These are phyloP conservation scores for Diarsia dahlii DNA, from an alignment of 2,888 invertebrate genomes.

Conservation along the genomic window DNA sequence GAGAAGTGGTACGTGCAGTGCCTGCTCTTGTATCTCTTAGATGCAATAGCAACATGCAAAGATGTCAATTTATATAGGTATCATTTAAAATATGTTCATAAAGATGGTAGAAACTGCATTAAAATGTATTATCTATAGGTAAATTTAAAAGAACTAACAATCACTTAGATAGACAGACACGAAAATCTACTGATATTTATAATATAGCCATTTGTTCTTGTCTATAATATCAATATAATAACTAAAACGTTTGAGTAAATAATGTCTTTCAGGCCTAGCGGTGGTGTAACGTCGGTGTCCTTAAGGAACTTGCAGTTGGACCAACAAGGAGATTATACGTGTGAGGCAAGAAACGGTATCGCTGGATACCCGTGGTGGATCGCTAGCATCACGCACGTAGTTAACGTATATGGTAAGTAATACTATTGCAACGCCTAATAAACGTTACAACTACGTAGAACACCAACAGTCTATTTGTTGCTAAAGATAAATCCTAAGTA, in stretches of 20 bases:
- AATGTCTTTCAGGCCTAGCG: slow-evolving; percentile 54
- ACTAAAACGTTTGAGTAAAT: background rate
- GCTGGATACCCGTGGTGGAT: slow-evolving; percentile 51
- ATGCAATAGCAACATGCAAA: too few relatives aligned
- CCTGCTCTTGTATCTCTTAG: too few relatives aligned
- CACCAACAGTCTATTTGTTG: slow-evolving; percentile 13
- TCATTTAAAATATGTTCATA: too few relatives aligned
- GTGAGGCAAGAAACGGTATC: slow-evolving; percentile 71
- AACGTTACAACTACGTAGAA: background rate
- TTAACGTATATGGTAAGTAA: slow-evolving; percentile 29
- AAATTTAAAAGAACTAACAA: background rate
- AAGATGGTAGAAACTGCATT: too few relatives aligned
- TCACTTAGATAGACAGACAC: background rate
- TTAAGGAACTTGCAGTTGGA: slow-evolving; percentile 65
- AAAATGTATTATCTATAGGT: too few relatives aligned
- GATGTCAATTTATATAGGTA: too few relatives aligned
- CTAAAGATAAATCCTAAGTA: background rate
- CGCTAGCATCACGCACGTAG: slow-evolving; percentile 70
- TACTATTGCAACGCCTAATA: background rate
- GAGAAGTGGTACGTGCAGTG: too few relatives aligned
- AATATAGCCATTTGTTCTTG: too few relatives aligned
- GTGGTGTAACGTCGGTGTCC: slow-evolving; percentile 30
- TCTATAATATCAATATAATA: background rate
- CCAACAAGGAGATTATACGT: slow-evolving; percentile 75
- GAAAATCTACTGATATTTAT: background rate